A percentile compares a stretch with the other conserved stretches of the same genome.
Conservation (phyloP, 2,888 invertebrate genomes). For the Agrotis clavis region DNA sequence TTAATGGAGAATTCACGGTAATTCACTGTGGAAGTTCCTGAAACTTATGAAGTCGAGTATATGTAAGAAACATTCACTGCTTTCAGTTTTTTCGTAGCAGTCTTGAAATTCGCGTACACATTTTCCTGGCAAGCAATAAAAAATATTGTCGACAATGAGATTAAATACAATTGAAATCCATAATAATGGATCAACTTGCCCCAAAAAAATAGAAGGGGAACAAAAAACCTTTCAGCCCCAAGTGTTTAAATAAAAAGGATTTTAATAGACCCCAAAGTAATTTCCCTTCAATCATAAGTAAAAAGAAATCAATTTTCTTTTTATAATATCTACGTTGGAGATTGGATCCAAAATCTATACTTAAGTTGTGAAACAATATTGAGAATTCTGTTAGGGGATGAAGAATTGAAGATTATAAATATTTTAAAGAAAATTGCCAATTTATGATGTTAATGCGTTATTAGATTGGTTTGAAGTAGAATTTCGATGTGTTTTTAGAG, state of each 20-base stretch:
- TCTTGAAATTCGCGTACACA: no score
- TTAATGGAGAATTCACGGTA: constrained; percentile 18
- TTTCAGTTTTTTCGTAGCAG: neutral
- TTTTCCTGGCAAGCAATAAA: neutral
- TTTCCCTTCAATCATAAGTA: constrained; percentile 49
- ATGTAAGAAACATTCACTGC: no score
- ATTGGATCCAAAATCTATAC: constrained; percentile 43
- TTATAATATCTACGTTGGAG: constrained; percentile 29
- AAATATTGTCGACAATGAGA: neutral
- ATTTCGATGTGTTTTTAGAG: neutral
- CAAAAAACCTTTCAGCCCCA: constrained; percentile 48
- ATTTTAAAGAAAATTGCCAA: constrained; percentile 51
- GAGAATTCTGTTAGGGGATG: constrained; percentile 40
- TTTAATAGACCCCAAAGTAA: constrained; percentile 58
- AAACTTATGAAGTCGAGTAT: neutral
- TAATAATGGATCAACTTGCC: constrained; percentile 16
- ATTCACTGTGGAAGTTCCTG: constrained; percentile 13
- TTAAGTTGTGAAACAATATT: constrained; percentile 43
- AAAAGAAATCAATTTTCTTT: constrained; percentile 62
- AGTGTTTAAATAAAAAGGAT: constrained; percentile 58
- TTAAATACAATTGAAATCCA: constrained; percentile 10
- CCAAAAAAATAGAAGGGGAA: constrained; percentile 22
- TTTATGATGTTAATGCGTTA: constrained; percentile 40
- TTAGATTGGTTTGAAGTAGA: constrained; percentile 17
- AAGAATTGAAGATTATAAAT: constrained; percentile 39